A percentile compares a stretch with the other conserved stretches of the same genome.
These are phyloP conservation scores for Acomys russatus DNA, from an alignment of 2,797 vertebrate species.

Conservation along the genomic window DNA sequence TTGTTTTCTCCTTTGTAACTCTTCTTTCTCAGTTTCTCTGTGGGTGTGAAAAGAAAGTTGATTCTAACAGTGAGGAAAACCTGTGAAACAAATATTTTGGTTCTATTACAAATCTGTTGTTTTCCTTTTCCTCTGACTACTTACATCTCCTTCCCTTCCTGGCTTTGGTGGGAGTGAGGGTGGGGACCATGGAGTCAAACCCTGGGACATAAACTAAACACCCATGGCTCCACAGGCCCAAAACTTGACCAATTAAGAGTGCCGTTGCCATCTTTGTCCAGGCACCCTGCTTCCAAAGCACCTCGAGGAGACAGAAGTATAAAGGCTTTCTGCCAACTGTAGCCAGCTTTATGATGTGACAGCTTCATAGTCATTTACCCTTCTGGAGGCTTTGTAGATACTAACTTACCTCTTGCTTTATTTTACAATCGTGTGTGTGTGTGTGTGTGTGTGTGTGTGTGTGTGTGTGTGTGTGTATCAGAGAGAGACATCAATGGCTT, in stretches of 20 bases:
- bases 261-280: not conserved
- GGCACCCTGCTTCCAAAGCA: not conserved
- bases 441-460: not conserved
- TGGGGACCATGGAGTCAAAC: accelerated
- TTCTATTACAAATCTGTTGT: constrained; percentile 62
- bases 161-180: not conserved
- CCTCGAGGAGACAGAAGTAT: not conserved
- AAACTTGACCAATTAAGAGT: not conserved
- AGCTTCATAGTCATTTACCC: not conserved
- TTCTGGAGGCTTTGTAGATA: not conserved
- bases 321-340: not conserved
- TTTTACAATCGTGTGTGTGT: not conserved
- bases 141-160: constrained; percentile 19
- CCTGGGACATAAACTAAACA: accelerated
- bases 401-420: constrained; percentile 20
- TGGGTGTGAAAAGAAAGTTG: constrained; percentile 67
- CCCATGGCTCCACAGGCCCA: not conserved
- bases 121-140: constrained; percentile 61
- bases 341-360: not conserved
- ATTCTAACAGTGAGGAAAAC: constrained; percentile 68
- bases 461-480: not conserved
- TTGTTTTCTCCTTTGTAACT: constrained; percentile 34
- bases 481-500: not conserved
- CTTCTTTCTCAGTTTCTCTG: constrained; percentile 60
- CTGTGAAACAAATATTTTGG: constrained; percentile 79